These are phyloP conservation scores for Drosophila neutralis DNA, from an alignment of 2,888 invertebrate genomes.

Conservation along the genomic window DNA sequence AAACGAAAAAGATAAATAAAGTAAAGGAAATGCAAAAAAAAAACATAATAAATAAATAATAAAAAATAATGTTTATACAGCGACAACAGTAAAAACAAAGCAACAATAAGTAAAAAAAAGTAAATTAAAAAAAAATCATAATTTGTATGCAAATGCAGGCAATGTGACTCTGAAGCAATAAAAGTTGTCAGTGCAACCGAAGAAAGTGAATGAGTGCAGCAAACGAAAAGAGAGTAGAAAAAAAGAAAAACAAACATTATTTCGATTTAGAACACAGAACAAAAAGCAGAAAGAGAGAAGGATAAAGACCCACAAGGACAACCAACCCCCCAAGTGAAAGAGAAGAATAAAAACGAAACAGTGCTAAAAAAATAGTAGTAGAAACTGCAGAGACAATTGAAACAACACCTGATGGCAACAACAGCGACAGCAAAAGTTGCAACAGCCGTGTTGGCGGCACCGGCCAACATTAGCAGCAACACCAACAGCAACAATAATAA, in stretches of 20 bases:
- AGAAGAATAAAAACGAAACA: not conserved
- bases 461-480: conserved; percentile 39
- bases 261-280: not conserved
- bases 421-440: conserved; percentile 53
- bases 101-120: conserved; percentile 3
- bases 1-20: conserved; percentile 47
- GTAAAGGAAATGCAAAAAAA: conserved; percentile 19
- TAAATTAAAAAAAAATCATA: not conserved
- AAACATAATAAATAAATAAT: not conserved
- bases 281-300: not conserved
- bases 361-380: not conserved
- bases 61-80: not conserved
- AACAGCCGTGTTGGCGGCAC: conserved; percentile 35
- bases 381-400: conserved; percentile 2
- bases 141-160: conserved; percentile 44
- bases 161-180: conserved; percentile 72
- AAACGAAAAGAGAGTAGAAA: conserved; percentile 10
- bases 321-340: not conserved
- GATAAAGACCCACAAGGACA: not conserved
- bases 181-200: conserved; percentile 30
- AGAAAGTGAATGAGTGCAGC: conserved; percentile 30
- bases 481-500: conserved; percentile 32
- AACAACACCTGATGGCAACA: conserved; percentile 82
- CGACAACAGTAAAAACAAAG: conserved; percentile 23
- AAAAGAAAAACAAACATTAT: conserved; percentile 14